Evolutionary conservation across 1,140 invertebrate genomes (phyloP), one percentile per base, ranked within the genome.

Genomic region (Lethrus apterus): DNA sequence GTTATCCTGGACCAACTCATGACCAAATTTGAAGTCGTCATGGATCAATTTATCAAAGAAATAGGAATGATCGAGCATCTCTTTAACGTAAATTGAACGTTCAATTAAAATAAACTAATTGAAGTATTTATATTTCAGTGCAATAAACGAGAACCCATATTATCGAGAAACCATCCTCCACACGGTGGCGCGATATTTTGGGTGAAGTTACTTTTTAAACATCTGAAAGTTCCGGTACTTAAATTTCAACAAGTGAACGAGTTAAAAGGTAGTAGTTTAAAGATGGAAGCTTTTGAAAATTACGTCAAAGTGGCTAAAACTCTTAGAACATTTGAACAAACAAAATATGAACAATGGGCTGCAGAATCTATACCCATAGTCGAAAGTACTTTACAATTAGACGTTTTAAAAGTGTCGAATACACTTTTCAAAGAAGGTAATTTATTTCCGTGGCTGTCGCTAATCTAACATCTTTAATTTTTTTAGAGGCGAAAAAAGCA

Each of bases 1-100:
- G 70, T 78, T 0, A 83, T 93, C 32, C 77, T 83, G 38, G 67
- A 78, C 2, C 79, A 83, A 54, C 66, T 93, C 26, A 70, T 81
- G 50, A 80, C 77, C 13, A 93, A 93, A 59, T 92, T 90, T 63
- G 84, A 90, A 44, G 76, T 86, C 9, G 78, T 93, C n/a, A 75
- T 93, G 64, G 71, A 82, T 18, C 86, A 90, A 56, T 93, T 90
- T 62, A 80, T 78, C 42, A 81, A 84, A 50, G 91, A 94, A 72
- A 80, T 93, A 15, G 70, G 74, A 43, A 68, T 66, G 1, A 73
- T 88, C 1, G 79, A 83, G 53, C 65, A 74, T 23, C 74, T 77
- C 38, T 89, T 84, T 59, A 71, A 77, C 47, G 79, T 80, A 67
- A 67, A 68, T 70, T 44, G 11, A 15, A n/a, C 10, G 18, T 4